Percentiles rank a stretch among this genome's conserved stretches.
phyloP scores from a whole-genome alignment of 2,888 invertebrate species.

The Biston betularia region DNA sequence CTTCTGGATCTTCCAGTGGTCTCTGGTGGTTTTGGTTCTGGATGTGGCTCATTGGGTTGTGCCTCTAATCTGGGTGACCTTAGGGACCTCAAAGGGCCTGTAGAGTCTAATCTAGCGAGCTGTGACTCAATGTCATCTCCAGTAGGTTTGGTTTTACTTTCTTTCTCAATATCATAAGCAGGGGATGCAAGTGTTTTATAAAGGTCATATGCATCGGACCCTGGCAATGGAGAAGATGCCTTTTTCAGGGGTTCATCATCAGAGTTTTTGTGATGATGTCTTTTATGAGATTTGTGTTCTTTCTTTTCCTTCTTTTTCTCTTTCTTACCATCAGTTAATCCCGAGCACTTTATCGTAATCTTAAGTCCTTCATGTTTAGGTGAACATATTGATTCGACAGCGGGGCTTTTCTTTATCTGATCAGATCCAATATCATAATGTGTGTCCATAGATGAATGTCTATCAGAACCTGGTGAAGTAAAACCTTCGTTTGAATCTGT shows the following conservation, averaged over 20 bases:
- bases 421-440: slow-evolving; percentile 77
- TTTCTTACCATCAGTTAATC: slow-evolving; percentile 73
- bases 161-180: slow-evolving; percentile 63
- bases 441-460: slow-evolving; percentile 80
- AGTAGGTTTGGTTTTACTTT: slow-evolving; percentile 56
- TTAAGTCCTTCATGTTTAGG: slow-evolving; percentile 83
- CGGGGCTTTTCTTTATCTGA: slow-evolving; percentile 72
- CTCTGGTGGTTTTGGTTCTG: slow-evolving; percentile 80
- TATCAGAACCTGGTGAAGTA: slow-evolving; percentile 83
- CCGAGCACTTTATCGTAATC: slow-evolving; percentile 82
- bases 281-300: slow-evolving; percentile 83
- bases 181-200: slow-evolving; percentile 85
- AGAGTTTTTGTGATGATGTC: slow-evolving; percentile 74
- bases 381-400: slow-evolving; percentile 78
- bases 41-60: slow-evolving; percentile 64
- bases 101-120: slow-evolving; percentile 71
- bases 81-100: slow-evolving; percentile 61
- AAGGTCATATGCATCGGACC: slow-evolving; percentile 80
- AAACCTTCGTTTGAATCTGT: slow-evolving; percentile 88
- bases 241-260: slow-evolving; percentile 74
- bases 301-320: slow-evolving; percentile 82
- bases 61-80: slow-evolving; percentile 70
- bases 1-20: slow-evolving; percentile 75
- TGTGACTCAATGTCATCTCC: slow-evolving; percentile 75
- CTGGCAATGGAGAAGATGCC: slow-evolving; percentile 81